These are phyloP conservation scores for Chaenogobius annularis DNA, from an alignment of 2,113 vertebrate genomes.

Conservation along the genomic window DNA sequence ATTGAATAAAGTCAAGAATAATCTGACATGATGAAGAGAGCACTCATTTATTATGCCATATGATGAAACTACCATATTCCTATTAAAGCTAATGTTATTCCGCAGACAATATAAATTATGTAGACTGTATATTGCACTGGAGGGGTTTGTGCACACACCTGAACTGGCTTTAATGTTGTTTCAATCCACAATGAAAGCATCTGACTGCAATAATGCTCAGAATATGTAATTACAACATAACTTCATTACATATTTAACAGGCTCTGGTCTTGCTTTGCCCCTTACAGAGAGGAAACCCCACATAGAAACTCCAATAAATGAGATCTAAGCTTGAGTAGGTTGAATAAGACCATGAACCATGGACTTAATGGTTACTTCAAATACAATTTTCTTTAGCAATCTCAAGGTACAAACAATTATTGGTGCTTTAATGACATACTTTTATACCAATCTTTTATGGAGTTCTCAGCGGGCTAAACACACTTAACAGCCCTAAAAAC, in stretches of 20 bases:
- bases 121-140: slow-evolving; percentile 20
- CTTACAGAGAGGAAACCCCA: not conserved
- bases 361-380: too few relatives aligned
- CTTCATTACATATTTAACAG: slow-evolving; percentile 27
- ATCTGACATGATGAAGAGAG: not conserved
- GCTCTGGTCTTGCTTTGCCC: slow-evolving; percentile 1
- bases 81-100: slow-evolving; percentile 25
- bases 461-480: not conserved
- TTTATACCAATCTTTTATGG: not conserved
- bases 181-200: slow-evolving; percentile 32
- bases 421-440: not conserved
- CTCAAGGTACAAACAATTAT: not conserved
- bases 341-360: not conserved
- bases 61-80: slow-evolving; percentile 25
- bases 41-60: slow-evolving; percentile 21
- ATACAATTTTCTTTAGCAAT: not conserved
- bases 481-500: not conserved
- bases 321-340: not conserved
- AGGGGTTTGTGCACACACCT: not conserved
- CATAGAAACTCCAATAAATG: not conserved
- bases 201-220: slow-evolving; percentile 11
- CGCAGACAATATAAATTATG: slow-evolving; percentile 31
- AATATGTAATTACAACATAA: slow-evolving; percentile 43
- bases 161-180: slow-evolving; percentile 27
- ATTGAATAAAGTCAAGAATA: not conserved